Evolutionary conservation across 2,888 invertebrate species (phyloP).

Genomic region (Lasioglossum malachurum): DNA sequence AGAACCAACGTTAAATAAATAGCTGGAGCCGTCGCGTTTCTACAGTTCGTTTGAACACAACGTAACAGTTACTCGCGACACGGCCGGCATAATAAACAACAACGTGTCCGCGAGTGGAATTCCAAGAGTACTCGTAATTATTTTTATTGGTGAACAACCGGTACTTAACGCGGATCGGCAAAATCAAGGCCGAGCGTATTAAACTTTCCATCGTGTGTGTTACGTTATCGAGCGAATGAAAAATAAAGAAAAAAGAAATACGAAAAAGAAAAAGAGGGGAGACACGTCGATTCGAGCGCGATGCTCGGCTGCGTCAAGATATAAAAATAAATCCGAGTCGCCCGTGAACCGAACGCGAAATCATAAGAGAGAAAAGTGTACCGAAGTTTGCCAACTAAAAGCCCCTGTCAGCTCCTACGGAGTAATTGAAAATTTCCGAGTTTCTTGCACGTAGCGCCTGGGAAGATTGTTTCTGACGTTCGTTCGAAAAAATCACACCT

Average conservation of each 20-base stretch:
- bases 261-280: background rate
- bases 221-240: conserved; percentile 29
- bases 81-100: background rate
- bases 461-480: background rate
- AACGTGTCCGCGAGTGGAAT: conserved; percentile 22
- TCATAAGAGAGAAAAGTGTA: conserved; percentile 1
- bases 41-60: background rate
- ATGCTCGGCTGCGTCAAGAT: conserved; percentile 20
- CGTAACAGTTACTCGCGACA: conserved; percentile 2
- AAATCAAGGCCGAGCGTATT: conserved; percentile 10
- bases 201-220: conserved; percentile 34
- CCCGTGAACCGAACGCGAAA: conserved; percentile 27
- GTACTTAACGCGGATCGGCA: conserved; percentile 18
- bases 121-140: conserved; percentile 28
- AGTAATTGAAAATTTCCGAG: conserved; percentile 9
- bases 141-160: conserved; percentile 29
- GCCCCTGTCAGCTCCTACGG: background rate
- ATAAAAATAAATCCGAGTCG: conserved; percentile 28
- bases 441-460: background rate
- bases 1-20: background rate
- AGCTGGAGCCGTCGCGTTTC: background rate
- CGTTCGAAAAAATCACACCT: background rate
- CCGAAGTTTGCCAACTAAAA: conserved; percentile 15
- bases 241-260: background rate
- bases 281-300: conserved; percentile 5